These are phyloP conservation scores for Harpalus rubripes DNA, from an alignment of 2,888 invertebrate genomes.

Conservation along the genomic window DNA sequence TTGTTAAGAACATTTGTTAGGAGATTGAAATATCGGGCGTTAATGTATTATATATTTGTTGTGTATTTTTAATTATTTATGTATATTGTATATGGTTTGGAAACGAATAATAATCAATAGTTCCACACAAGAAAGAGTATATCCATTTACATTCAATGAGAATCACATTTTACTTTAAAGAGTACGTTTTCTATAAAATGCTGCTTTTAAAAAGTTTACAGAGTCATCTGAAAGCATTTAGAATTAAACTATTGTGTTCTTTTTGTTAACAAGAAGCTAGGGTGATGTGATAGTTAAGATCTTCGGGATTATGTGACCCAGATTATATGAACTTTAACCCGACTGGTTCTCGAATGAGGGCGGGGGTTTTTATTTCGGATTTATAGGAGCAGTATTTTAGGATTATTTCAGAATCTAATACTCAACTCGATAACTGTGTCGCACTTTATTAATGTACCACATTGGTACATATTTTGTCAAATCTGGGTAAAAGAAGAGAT, in stretches of 20 bases:
- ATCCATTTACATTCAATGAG: neutral
- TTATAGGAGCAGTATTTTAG: neutral
- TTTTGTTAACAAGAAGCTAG: conserved; percentile 6
- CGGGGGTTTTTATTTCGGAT: neutral
- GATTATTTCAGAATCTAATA: conserved; percentile 13
- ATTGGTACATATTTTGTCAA: neutral
- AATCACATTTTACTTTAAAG: neutral
- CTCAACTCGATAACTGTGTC: neutral
- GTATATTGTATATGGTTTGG: too few relatives aligned
- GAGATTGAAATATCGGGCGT: too few relatives aligned
- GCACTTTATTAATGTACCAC: neutral
- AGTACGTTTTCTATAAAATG: neutral
- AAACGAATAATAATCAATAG: too few relatives aligned
- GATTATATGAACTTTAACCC: conserved; percentile 29
- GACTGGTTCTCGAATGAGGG: conserved; percentile 9
- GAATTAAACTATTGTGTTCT: neutral
- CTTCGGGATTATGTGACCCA: conserved; percentile 37
- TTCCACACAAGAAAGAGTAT: too few relatives aligned
- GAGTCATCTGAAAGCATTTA: neutral
- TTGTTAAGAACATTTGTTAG: too few relatives aligned
- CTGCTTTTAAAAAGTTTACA: neutral
- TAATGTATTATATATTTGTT: too few relatives aligned
- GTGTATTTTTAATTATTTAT: too few relatives aligned
- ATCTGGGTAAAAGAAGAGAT: neutral
- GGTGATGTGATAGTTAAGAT: conserved; percentile 2